These are phyloP conservation scores for Alentia gelatinosa DNA, from an alignment of 2,888 invertebrate genomes.

Conservation along the genomic window DNA sequence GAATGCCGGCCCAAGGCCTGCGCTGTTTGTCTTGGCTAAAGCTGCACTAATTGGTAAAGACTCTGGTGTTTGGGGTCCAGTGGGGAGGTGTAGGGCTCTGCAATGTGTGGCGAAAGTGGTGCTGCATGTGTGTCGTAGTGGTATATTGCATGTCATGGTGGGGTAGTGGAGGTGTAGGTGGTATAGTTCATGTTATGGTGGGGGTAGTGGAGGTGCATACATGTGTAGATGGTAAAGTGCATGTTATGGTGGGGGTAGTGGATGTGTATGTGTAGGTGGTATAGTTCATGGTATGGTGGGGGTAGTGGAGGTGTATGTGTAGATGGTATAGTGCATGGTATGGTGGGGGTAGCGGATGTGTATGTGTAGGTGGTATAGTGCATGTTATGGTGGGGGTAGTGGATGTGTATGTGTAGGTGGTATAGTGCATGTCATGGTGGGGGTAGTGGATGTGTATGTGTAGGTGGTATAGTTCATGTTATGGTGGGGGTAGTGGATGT, in stretches of 20 bases:
- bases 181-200: not conserved
- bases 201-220: not conserved
- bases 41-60: conserved; percentile 9
- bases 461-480: no score
- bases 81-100: not conserved
- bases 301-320: not conserved
- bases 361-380: not conserved
- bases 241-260: not conserved
- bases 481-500: no score
- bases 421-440: no score
- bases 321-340: not conserved
- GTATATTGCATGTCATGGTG: not conserved
- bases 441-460: no score
- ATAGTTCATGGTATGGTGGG: no score
- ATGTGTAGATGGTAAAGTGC: not conserved
- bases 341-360: not conserved
- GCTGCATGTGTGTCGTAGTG: not conserved
- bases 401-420: not conserved
- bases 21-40: conserved; percentile 6
- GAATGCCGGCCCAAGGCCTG: not conserved
- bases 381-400: not conserved
- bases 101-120: not conserved
- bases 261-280: not conserved
- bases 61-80: not conserved
- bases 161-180: not conserved